phyloP scores from a whole-genome alignment of 2,797 vertebrate species.

The Spheniscus humboldti region DNA sequence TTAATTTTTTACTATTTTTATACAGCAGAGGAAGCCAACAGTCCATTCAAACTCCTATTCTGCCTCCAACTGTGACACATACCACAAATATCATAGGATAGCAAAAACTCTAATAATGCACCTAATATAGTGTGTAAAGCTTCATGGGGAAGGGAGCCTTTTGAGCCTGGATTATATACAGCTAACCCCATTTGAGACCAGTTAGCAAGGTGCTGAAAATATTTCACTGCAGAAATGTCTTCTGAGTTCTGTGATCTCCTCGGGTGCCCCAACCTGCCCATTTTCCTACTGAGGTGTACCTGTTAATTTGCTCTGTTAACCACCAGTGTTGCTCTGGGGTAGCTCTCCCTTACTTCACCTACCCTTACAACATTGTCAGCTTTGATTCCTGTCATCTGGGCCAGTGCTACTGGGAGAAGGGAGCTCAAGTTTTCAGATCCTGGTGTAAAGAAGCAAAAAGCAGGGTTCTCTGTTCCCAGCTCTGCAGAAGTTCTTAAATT shows the following conservation, averaged over 20 bases:
- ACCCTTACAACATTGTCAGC: fast-evolving
- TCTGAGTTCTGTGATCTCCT: background rate
- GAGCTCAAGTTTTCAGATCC: background rate
- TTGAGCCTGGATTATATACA: background rate
- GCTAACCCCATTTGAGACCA: background rate
- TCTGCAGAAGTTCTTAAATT: background rate
- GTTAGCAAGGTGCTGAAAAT: background rate
- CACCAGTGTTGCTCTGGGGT: background rate
- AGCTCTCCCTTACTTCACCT: background rate
- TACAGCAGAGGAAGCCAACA: background rate
- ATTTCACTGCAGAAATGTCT: background rate
- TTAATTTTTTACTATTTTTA: background rate
- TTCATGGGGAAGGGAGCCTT: background rate
- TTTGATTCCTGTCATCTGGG: background rate
- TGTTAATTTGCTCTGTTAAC: background rate
- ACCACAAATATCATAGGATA: background rate
- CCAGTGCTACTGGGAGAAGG: background rate
- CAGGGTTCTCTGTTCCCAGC: fast-evolving
- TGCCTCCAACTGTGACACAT: background rate
- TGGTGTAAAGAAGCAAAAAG: background rate
- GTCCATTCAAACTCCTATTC: background rate
- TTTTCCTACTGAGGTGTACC: background rate
- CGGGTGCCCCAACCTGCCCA: fast-evolving
- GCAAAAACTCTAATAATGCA: background rate
- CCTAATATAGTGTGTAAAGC: background rate